A percentile compares a stretch with the other conserved stretches of the same genome.
These are phyloP conservation scores for Ceyx melanurus DNA, from an alignment of 2,113 vertebrate genomes.

Conservation along the genomic window DNA sequence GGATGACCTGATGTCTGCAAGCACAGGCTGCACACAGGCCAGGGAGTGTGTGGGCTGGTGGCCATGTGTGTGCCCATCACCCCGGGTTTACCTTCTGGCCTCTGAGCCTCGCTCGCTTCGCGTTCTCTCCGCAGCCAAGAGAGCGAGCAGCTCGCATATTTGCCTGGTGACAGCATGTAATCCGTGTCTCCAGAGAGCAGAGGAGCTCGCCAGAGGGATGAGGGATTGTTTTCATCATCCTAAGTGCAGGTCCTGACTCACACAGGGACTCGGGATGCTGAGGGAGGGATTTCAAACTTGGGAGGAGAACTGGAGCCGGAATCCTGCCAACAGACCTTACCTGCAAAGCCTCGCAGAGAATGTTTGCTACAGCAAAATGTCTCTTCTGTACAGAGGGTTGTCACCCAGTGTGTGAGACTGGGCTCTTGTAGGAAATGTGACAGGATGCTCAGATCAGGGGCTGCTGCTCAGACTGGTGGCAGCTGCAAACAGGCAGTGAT, in stretches of 20 bases:
- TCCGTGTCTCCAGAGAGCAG: neutral
- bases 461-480: neutral
- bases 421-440: neutral
- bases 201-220: neutral
- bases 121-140: neutral
- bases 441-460: fast-evolving
- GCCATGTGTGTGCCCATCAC: fast-evolving
- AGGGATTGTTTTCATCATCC: neutral
- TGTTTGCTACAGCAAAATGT: neutral
- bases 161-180: neutral
- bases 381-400: neutral
- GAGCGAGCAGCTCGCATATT: neutral
- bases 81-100: neutral
- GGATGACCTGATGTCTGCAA: neutral
- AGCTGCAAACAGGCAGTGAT: fast-evolving
- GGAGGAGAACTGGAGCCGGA: neutral
- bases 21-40: fast-evolving
- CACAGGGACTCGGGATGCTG: neutral
- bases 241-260: neutral
- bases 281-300: neutral
- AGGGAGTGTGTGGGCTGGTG: neutral
- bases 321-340: neutral
- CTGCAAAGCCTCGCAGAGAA: neutral
- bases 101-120: neutral
- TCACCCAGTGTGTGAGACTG: neutral